Percentiles rank a stretch among this genome's conserved stretches.
These are phyloP conservation scores for Eulemur coronatus DNA, from an alignment of 2,797 vertebrate species.

Conservation along the genomic window DNA sequence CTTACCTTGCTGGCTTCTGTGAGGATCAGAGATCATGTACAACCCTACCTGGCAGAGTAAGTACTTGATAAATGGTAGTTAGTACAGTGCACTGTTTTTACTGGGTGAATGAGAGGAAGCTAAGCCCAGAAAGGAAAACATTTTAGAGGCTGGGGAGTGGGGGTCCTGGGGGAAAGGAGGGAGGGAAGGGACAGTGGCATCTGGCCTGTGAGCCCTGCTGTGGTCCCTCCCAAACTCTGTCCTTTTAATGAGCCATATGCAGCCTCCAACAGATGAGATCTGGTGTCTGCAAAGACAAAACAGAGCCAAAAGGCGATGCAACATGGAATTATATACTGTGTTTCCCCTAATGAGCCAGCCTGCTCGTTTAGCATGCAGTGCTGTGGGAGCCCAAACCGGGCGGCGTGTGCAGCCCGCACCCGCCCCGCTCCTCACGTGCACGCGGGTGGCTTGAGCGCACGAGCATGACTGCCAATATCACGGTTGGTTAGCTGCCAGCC, in stretches of 20 bases:
- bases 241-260: background rate
- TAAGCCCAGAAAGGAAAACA: background rate
- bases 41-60: background rate
- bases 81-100: background rate
- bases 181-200: background rate
- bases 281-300: constrained; percentile 29
- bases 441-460: background rate
- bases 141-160: background rate
- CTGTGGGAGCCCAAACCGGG: background rate
- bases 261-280: background rate
- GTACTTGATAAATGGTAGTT: background rate
- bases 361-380: background rate
- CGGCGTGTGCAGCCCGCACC: fast-evolving
- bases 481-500: background rate
- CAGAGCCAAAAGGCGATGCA: background rate
- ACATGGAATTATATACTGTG: background rate
- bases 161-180: no score
- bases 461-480: constrained; percentile 2
- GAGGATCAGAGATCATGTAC: background rate
- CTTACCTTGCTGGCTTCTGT: background rate
- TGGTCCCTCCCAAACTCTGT: background rate
- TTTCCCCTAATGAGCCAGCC: constrained; percentile 11
- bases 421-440: background rate
- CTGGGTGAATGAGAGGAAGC: background rate
- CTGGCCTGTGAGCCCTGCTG: background rate